Evolutionary conservation across 2,797 vertebrate genomes (phyloP), one percentile per base, ranked within the genome.

Genomic region (Lerista edwardsae): DNA sequence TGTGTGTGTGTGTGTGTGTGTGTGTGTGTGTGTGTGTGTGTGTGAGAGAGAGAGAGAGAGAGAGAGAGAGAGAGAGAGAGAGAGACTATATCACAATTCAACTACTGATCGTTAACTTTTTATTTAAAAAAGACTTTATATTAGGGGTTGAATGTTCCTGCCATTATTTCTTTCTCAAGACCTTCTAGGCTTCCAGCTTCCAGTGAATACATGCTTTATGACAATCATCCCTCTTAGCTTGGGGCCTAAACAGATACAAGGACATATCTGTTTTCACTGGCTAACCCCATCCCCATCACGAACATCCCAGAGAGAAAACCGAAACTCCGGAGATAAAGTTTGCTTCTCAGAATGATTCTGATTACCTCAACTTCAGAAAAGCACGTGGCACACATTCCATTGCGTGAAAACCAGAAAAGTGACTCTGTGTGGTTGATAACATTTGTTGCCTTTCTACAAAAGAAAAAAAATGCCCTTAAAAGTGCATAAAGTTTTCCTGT

Each of bases 81-180:
- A 55, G 15, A 55, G 51, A 2, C 23, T 27, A 57, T 76, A 31
- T 17, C 44, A 39, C 15, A 39, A 57, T 75, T 11, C 51, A 61
- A 65, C 25, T 51, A 65, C n/a, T 29, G 64, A n/a, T 51, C 55
- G 27, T 55, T 51, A 64, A 73, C 2, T 31, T 79, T 74, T 73
- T 25, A 73, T 72, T 79, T 19, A 36, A 41, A 25, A 17, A 36
- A n/a, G 62, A 51, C 36, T 34, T 8, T 11, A n/a, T 27, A 29
- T 51, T 74, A 3, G 0, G 81, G 3, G 0, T 72, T 77, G n/a
- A 59, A 68, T 77, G 65, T 34, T 51, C 69, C 71, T 44, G 0
- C 23, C 2, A 86, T 5, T 8, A 4, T n/a, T n/a, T 31, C 0
- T 68, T 12, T 64, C 57, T 36, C 2, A 3, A 76, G 25, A 6